Conservation (phyloP, 2,113 vertebrate species). For the Oryzias javanicus region DNA sequence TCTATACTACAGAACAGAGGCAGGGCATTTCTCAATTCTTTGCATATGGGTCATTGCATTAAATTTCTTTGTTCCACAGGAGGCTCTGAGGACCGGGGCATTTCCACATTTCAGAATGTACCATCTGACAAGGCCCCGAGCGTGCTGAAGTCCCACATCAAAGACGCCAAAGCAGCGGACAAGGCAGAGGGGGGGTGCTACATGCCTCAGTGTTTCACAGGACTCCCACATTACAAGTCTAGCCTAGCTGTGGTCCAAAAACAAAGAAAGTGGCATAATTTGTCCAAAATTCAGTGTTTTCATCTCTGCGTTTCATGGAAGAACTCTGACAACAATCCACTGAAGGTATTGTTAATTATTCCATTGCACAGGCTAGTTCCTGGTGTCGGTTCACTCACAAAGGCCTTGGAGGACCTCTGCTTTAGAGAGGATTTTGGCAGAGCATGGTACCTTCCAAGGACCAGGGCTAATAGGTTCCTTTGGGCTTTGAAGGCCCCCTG, state of each 20-base stretch:
- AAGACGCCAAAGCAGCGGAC: slow-evolving; percentile 45
- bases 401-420: slow-evolving; percentile 70
- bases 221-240: slow-evolving; percentile 38
- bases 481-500: slow-evolving; percentile 58
- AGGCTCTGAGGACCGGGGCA: slow-evolving; percentile 62
- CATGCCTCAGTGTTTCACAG: slow-evolving; percentile 45
- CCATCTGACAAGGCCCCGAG: slow-evolving; percentile 42
- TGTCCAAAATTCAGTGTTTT: not conserved
- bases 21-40: slow-evolving; percentile 54
- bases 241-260: slow-evolving; percentile 19
- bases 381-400: slow-evolving; percentile 52
- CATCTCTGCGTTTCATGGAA: slow-evolving; percentile 56
- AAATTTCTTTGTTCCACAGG: slow-evolving; percentile 51
- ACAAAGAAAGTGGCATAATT: slow-evolving; percentile 29
- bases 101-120: slow-evolving; percentile 65
- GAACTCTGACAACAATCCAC: slow-evolving; percentile 53
- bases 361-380: slow-evolving; percentile 27
- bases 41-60: slow-evolving; percentile 77
- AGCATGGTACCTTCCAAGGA: slow-evolving; percentile 86
- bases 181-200: slow-evolving; percentile 61
- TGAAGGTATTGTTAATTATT: slow-evolving; percentile 25
- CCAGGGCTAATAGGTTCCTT: slow-evolving; percentile 79
- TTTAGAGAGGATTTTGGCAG: slow-evolving; percentile 76
- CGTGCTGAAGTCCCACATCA: slow-evolving; percentile 32
- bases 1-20: slow-evolving; percentile 42